Base-by-base conservation (phyloP, 2,113 vertebrate species). In the Melanotaenia duboulayi region DNA sequence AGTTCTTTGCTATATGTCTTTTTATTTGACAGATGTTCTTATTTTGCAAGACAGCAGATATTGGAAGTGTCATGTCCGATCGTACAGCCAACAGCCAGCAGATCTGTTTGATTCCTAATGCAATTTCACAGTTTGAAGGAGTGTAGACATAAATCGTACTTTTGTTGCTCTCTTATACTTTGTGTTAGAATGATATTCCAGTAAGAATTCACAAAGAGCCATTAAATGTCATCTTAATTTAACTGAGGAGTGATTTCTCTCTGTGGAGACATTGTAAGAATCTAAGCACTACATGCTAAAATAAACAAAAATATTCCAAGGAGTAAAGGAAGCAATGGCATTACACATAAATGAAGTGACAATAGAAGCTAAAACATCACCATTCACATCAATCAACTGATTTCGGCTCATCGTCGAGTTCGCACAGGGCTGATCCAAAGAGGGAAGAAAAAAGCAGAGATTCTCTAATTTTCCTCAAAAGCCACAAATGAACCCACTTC, bases 151-250 rank as follows among this genome's bases (percentile, higher is more conserved):
- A 74, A 82, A 76, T 67, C 80, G 68, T 85, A 66, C 70, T 83
- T 82, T 82, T 87, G 72, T 80, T 78, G 74, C 46, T 65, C 74
- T 83, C 65, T 56, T 77, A 35, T 74, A 73, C 55, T 78, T 73
- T 61, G 24, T 69, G 70, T 75, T 62, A 70, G 61, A 77, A 80
- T 77, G 48, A 88, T 83, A 85, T 88, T 74, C 55, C 74, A 11
- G 74, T n/a, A 16, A 63, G 72, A 76, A 72, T 69, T 74, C 78
- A 76, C 51, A 4, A 79, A 83, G 82, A 80, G 58, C 37, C 75
- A 84, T 87, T 82, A 83, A 83, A 89, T 88, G 84, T 86, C 88
- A 87, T 72, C 84, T 71, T 83, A 87, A 85, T 81, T 82, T 82
- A 85, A 89, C 60, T 78, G 81, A 87, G 81, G 74, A 69, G 61